Conservation (phyloP, 2,888 invertebrate species). For the Catonia carolina region DNA sequence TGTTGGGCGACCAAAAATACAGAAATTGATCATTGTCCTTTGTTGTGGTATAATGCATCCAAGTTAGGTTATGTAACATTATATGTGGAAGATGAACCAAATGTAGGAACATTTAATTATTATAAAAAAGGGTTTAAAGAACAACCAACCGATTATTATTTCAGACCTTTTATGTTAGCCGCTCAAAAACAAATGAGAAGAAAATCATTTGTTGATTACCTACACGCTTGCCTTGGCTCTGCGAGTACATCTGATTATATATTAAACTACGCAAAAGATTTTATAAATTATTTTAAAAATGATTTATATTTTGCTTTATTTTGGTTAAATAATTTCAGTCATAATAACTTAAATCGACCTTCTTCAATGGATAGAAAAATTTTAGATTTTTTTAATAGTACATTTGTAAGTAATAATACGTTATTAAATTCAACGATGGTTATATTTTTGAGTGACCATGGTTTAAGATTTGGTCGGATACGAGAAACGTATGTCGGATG, state of each 20-base stretch:
- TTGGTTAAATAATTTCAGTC: constrained; percentile 72
- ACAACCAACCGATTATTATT: constrained; percentile 75
- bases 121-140: constrained; percentile 62
- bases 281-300: constrained; percentile 54
- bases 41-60: constrained; percentile 68
- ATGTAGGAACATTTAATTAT: too few relatives aligned
- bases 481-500: constrained; percentile 62
- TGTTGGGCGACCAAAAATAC: constrained; percentile 29
- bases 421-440: constrained; percentile 58
- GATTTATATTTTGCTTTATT: constrained; percentile 66
- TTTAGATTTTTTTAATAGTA: constrained; percentile 49
- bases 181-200: constrained; percentile 49
- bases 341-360: constrained; percentile 59
- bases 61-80: constrained; percentile 66
- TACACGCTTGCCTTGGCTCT: constrained; percentile 55
- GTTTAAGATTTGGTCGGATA: constrained; percentile 65
- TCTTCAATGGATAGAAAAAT: constrained; percentile 59
- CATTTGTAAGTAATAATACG: constrained; percentile 53
- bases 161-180: constrained; percentile 64
- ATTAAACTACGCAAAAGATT: constrained; percentile 60
- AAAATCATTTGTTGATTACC: constrained; percentile 48
- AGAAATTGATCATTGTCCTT: constrained; percentile 60
- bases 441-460: constrained; percentile 71
- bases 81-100: constrained; percentile 69
- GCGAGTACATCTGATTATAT: constrained; percentile 58